Evolutionary conservation across 2,113 vertebrate species (phyloP).

Genomic region (Lynx canadensis): DNA sequence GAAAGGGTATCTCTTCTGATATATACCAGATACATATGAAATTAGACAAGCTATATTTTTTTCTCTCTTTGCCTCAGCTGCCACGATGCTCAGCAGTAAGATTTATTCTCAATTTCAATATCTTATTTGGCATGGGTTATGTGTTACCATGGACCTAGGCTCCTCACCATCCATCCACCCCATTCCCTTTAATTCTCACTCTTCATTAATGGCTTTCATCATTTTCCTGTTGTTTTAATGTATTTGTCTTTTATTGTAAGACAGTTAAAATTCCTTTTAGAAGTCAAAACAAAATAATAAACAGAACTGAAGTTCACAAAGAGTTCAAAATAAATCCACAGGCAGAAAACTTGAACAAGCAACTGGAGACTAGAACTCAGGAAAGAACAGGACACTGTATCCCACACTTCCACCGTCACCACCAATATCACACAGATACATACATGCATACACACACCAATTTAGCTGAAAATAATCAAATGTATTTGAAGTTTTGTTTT

Average conservation of each 20-base stretch:
- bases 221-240: not conserved
- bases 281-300: not conserved
- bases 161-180: not conserved
- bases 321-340: not conserved
- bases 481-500: not conserved
- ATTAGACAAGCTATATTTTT: not conserved
- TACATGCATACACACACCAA: not conserved
- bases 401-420: not conserved
- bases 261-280: conserved; percentile 25
- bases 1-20: not conserved
- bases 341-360: not conserved
- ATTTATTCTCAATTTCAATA: not conserved
- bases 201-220: not conserved
- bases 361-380: not conserved
- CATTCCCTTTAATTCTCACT: not conserved
- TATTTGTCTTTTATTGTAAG: not conserved
- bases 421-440: not conserved
- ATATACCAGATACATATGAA: not conserved
- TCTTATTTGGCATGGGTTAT: not conserved
- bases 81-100: not conserved
- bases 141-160: not conserved
- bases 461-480: conserved; percentile 23
- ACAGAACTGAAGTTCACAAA: not conserved
- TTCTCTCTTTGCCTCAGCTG: not conserved
- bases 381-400: not conserved